These are phyloP conservation scores for Clusia tigrina DNA, from an alignment of 2,888 invertebrate species.

Conservation along the genomic window DNA sequence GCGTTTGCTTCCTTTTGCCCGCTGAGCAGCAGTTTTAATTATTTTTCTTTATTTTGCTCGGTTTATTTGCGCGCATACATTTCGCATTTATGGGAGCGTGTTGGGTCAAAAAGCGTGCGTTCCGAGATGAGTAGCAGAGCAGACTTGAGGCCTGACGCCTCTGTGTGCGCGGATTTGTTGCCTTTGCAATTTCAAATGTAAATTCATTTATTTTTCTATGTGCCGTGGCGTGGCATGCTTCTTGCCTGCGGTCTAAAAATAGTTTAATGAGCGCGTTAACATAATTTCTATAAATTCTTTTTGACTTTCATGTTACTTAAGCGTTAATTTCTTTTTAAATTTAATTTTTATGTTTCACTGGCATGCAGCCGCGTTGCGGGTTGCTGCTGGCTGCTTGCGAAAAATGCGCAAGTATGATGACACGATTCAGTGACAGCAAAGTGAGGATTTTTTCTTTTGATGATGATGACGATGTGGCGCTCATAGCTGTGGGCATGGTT, in stretches of 20 bases:
- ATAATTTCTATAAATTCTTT: slow-evolving; percentile 5
- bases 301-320: neutral
- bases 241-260: neutral
- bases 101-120: slow-evolving; percentile 2
- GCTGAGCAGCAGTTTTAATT: neutral
- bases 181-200: neutral
- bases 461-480: no score
- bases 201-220: neutral
- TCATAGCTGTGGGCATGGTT: no score
- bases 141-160: neutral
- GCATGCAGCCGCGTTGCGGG: neutral
- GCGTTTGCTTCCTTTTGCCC: no score
- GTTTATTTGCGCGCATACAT: neutral
- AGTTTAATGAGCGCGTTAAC: slow-evolving; percentile 6
- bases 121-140: neutral
- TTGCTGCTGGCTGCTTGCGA: neutral
- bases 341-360: neutral
- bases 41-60: neutral
- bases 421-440: no score
- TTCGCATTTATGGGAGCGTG: neutral
- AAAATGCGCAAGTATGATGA: no score
- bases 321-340: neutral
- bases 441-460: no score
- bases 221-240: neutral
- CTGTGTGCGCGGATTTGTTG: neutral